A percentile compares a stretch with the other conserved stretches of the same genome.
Conservation (phyloP, 2,113 vertebrate genomes). For the Entelurus aequoreus region DNA sequence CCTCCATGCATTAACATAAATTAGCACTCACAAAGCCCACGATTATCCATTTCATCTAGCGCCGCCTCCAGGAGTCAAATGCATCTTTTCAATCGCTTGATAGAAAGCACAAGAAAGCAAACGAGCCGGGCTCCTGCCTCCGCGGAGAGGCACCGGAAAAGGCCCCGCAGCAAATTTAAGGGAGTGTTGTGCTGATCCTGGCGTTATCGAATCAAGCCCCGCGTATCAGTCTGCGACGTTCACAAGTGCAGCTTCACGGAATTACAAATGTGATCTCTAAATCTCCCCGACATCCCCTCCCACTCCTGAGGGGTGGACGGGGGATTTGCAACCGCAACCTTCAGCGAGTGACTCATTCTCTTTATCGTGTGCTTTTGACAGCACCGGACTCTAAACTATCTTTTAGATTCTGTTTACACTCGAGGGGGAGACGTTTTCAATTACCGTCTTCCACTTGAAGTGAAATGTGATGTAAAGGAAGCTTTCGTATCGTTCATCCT, state of each 20-base stretch:
- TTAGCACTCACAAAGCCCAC: constrained; percentile 37
- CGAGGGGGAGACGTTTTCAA: not conserved
- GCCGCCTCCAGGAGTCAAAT: constrained; percentile 5
- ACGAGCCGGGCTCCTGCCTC: not conserved
- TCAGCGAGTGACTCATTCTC: not conserved
- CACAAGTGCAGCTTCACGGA: constrained; percentile 7
- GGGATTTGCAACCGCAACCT: constrained; percentile 16
- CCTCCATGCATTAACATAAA: constrained; percentile 45
- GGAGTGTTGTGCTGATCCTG: constrained; percentile 17
- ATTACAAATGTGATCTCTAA: constrained; percentile 22
- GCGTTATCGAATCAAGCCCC: constrained; percentile 21
- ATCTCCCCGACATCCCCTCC: constrained; percentile 19
- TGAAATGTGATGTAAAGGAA: not conserved
- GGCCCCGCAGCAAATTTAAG: constrained; percentile 16
- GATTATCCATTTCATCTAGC: constrained; percentile 28
- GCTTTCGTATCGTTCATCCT: not conserved
- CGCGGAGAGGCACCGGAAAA: constrained; percentile 14
- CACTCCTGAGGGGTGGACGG: not conserved
- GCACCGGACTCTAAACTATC: not conserved
- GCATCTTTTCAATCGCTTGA: constrained; percentile 10
- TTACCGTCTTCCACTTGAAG: not conserved
- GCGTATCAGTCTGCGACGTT: constrained; percentile 14
- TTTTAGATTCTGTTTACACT: not conserved
- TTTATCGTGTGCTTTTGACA: not conserved
- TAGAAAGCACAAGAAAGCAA: constrained; percentile 18